Evolutionary conservation across 2,113 vertebrate species (phyloP).

Genomic region (Osmerus eperlanus): DNA sequence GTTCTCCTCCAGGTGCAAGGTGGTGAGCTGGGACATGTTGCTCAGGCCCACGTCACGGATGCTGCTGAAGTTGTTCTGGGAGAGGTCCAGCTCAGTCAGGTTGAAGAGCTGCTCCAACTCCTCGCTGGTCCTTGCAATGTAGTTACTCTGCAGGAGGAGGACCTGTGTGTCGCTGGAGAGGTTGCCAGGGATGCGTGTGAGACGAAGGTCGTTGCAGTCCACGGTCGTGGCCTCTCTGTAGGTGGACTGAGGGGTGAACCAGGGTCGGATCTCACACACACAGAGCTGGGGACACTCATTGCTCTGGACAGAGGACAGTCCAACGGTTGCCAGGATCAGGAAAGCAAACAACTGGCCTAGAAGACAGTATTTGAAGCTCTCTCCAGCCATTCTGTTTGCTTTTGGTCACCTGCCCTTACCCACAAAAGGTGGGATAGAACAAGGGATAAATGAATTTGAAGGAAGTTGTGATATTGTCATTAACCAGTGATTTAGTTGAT

Average conservation of each 20-base stretch:
- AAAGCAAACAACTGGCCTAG: conserved; percentile 73
- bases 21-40: conserved; percentile 93
- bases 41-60: conserved; percentile 89
- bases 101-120: conserved; percentile 94
- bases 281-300: conserved; percentile 93
- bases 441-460: conserved; percentile 47
- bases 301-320: conserved; percentile 73
- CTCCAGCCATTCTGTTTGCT: conserved; percentile 77
- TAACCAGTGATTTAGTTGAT: conserved; percentile 50
- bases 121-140: conserved; percentile 86
- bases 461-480: conserved; percentile 53
- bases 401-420: conserved; percentile 25
- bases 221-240: conserved; percentile 97
- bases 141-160: conserved; percentile 96
- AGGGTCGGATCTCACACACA: conserved; percentile 94
- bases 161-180: conserved; percentile 96
- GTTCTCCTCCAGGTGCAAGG: conserved; percentile 95
- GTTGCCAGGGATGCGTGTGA: conserved; percentile 92
- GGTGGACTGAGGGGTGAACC: conserved; percentile 98
- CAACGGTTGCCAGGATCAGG: conserved; percentile 69
- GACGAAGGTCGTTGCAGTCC: conserved; percentile 95
- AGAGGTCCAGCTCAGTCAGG: conserved; percentile 93
- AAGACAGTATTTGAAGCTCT: conserved; percentile 52
- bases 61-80: conserved; percentile 94
- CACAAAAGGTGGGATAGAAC: conserved; percentile 35